Base-by-base conservation (phyloP, 2,888 invertebrate genomes). In the Tetropium fuscum region DNA sequence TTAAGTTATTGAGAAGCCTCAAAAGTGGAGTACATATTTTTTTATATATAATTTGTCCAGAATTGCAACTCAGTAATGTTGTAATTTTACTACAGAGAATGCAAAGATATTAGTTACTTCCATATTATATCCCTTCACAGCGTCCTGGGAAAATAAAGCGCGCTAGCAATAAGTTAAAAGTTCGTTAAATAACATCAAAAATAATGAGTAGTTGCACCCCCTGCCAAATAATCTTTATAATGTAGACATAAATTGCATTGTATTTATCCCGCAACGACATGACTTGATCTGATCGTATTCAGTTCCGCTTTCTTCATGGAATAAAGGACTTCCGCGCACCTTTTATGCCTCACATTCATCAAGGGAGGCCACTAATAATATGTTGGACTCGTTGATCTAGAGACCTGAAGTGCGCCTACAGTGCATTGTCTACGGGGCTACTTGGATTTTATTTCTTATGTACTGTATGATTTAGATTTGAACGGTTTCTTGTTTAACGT, bases 321-420 rank as follows among this genome's bases (percentile, higher is more conserved):
- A 79, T 78, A 80, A 80, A 78, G 74, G 70, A 80, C 80, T 80
- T 80, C 80, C 80, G 80, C 72, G 78, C 80, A 80, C 80, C 80
- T 80, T 80, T 72, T 78, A 68, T 77, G 74, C 74, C 69, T 73
- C 73, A 70, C 64, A 74, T 73, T 74, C 76, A 76, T 74, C 74
- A 75, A 72, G 77, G 78, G 79, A 77, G 78, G 78, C 76, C 78
- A 74, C 75, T 79, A 79, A 79, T 79, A 76, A 78, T 75, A 79
- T 76, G 77, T 77, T 76, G 69, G 70, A 73, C 72, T 72, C 73
- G 72, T 74, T 73, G 74, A 75, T 76, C 74, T 71, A 70, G 70
- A 75, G 74, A 71, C 75, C 74, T 69, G 71, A 71, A 75, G 74
- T 73, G 73, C 74, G 69, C 77, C 76, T 71, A 76, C 77, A 70